A percentile compares a stretch with the other conserved stretches of the same genome.
phyloP scores from a whole-genome alignment of 1,140 invertebrate genomes.

The Subanguina moxae region DNA sequence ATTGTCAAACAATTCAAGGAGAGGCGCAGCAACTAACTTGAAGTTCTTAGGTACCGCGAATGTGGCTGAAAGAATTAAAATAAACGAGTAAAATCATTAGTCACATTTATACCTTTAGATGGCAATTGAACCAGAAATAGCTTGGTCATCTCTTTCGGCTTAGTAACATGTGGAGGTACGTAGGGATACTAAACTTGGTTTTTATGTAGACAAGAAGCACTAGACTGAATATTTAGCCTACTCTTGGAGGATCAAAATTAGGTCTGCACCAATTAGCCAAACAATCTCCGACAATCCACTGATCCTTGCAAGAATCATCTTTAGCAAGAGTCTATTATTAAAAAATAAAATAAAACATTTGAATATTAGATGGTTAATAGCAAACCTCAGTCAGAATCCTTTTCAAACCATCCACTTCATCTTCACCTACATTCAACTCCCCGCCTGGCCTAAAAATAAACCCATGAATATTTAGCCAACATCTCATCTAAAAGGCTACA shows the following conservation, averaged over 20 bases:
- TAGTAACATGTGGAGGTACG: conserved; percentile 95
- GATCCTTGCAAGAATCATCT: conserved; percentile 93
- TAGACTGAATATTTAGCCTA: conserved; percentile 31
- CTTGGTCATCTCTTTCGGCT: conserved; percentile 96
- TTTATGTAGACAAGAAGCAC: neutral
- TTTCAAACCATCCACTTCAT: conserved; percentile 95
- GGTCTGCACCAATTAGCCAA: conserved; percentile 99
- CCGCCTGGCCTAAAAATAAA: conserved; percentile 76
- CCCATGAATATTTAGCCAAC: no score
- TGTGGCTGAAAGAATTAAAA: conserved; percentile 68
- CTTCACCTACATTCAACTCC: conserved; percentile 91
- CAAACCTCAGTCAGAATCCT: conserved; percentile 69
- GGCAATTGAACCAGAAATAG: conserved; percentile 95
- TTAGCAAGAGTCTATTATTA: conserved; percentile 77
- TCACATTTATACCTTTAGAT: conserved; percentile 72
- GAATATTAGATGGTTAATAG: no score
- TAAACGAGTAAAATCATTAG: neutral
- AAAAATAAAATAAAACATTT: no score
- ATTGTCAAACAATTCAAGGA: conserved; percentile 98
- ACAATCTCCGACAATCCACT: conserved; percentile 95
- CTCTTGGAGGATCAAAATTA: conserved; percentile 96
- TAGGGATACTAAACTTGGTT: conserved; percentile 76
- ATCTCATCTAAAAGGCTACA: no score
- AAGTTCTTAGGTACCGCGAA: conserved; percentile 99
- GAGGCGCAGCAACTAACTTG: conserved; percentile 93